Evolutionary conservation across 1,140 invertebrate species (phyloP), one percentile per base, ranked within the genome.

Genomic region (Chrysoperla carnea): DNA sequence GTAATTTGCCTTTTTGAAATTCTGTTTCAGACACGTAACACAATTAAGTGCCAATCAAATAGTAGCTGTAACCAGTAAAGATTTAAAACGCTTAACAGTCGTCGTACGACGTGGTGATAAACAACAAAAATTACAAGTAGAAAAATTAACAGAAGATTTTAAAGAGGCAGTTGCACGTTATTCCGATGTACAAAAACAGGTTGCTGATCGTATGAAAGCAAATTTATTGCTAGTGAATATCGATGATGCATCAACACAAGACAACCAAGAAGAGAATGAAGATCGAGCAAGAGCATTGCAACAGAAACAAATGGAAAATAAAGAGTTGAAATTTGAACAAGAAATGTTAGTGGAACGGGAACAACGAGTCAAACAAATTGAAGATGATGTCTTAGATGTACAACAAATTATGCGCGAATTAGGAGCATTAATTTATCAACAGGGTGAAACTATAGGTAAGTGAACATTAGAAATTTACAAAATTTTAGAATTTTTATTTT

Each of bases 351-450:
- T 80, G 17, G 84, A 87, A 46, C 69, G 78, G 33, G 79, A 84
- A 50, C 70, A 76, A 14, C 72, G 77, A 55, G 73, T 87, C 44
- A 70, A 69, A 47, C 68, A 75, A 55, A 83, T 87, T 37, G 84
- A 93, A 64, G 73, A 74, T 4, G 83, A 93, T 59, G 82, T 95
- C 42, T 62, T 87, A 41, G 88, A 93, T 62, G 81, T 93, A 1
- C 91, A 91, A 61, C 76, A 87, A 59, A 91, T 95, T 41, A 94
- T 94, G 78, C 76, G 81, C 45, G 80, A 90, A 50, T 63, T 96
- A n/a, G 79, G 76, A 5, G 72, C 71, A 36, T 60, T 92, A 53
- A 83, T 92, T 1, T 66, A 81, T 54, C 73, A 81, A 50, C 91
- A 96, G 64, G 80, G 76, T 29, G 77, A 85, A 48, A 67, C 72